Conservation (phyloP, 1,140 invertebrate species). For the Ylistrum balloti region DNA sequence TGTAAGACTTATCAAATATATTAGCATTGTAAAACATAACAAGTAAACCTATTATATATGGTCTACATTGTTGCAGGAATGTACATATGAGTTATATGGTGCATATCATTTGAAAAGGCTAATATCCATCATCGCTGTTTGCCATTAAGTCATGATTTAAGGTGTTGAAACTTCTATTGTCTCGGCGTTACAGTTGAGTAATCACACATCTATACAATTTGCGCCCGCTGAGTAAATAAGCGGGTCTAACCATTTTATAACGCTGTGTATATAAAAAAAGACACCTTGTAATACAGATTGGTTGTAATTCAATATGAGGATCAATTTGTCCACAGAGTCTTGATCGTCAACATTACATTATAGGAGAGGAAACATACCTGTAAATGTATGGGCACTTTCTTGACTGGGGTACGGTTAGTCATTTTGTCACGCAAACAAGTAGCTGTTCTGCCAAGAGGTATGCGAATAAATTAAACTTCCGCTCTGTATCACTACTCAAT, state of each 20-base stretch:
- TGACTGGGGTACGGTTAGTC: slow-evolving; percentile 87
- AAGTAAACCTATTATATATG: too few relatives aligned
- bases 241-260: neutral
- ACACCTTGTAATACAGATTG: slow-evolving; percentile 1
- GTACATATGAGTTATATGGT: neutral
- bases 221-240: neutral
- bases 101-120: neutral
- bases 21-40: too few relatives aligned
- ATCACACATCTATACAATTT: neutral
- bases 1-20: too few relatives aligned
- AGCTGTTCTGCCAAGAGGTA: slow-evolving; percentile 42
- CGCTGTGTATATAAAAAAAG: neutral
- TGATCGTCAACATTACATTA: neutral
- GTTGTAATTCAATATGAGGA: neutral
- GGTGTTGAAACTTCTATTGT: slow-evolving; percentile 20
- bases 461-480: slow-evolving; percentile 46
- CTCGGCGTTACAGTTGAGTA: neutral
- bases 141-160: neutral
- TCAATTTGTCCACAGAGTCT: neutral
- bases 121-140: neutral
- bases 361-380: slow-evolving; percentile 87
- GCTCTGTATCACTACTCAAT: neutral
- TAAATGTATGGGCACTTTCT: slow-evolving; percentile 96
- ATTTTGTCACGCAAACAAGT: slow-evolving; percentile 46
- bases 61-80: too few relatives aligned